Evolutionary conservation across 2,888 invertebrate species (phyloP).

Genomic region (Drosophila peninsularis): DNA sequence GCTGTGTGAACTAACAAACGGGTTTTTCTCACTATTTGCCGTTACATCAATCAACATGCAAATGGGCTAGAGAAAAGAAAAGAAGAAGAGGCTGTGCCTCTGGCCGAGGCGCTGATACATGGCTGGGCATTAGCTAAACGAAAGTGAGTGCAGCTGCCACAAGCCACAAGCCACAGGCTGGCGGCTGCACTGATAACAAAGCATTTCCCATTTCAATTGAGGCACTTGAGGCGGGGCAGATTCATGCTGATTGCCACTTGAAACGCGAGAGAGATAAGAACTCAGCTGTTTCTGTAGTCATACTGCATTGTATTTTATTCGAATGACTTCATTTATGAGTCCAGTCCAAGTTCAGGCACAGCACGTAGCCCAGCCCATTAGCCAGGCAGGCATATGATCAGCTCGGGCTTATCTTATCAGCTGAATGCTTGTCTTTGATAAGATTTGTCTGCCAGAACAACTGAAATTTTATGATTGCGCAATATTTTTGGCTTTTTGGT

Average conservation of each 20-base stretch:
- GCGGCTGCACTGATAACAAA: slow-evolving; percentile 28
- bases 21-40: slow-evolving; percentile 50
- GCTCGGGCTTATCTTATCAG: slow-evolving; percentile 58
- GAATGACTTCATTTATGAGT: background rate
- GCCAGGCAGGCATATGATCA: slow-evolving; percentile 51
- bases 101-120: slow-evolving; percentile 36
- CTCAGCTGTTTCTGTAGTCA: background rate
- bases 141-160: slow-evolving; percentile 58
- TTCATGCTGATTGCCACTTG: slow-evolving; percentile 52
- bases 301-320: slow-evolving; percentile 2
- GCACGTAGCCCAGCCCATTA: slow-evolving; percentile 61
- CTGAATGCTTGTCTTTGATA: slow-evolving; percentile 21
- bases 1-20: slow-evolving; percentile 60
- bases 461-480: slow-evolving; percentile 37
- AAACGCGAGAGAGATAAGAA: background rate
- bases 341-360: slow-evolving; percentile 33
- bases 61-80: slow-evolving; percentile 49
- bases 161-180: background rate
- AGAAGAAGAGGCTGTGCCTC: background rate
- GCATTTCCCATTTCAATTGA: slow-evolving; percentile 24
- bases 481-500: slow-evolving; percentile 20
- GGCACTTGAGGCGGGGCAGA: slow-evolving; percentile 22
- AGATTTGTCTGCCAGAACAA: slow-evolving; percentile 36
- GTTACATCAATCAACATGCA: slow-evolving; percentile 70
- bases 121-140: slow-evolving; percentile 32